Evolutionary conservation across 2,797 vertebrate genomes (phyloP).

Genomic region (Chloroceryle inda): DNA sequence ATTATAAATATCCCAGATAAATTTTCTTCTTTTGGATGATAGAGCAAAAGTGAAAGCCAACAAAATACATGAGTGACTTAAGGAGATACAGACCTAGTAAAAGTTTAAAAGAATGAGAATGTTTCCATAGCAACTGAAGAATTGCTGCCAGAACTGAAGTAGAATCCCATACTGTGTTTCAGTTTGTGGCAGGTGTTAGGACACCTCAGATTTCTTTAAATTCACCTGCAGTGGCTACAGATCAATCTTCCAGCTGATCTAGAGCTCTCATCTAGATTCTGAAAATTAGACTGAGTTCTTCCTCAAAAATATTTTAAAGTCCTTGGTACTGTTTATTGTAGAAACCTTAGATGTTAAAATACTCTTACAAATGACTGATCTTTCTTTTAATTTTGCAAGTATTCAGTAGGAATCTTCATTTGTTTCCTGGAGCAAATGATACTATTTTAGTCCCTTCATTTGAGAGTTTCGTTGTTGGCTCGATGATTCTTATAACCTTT

Average conservation of each 20-base stretch:
- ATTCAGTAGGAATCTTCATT: background rate
- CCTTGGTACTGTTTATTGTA: background rate
- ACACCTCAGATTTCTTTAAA: background rate
- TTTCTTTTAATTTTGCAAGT: background rate
- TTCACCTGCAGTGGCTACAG: conserved; percentile 7
- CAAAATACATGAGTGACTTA: background rate
- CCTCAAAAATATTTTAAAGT: background rate
- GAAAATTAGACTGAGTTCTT: background rate
- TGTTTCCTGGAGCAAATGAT: background rate
- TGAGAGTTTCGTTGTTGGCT: background rate
- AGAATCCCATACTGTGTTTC: background rate
- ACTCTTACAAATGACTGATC: conserved; percentile 8
- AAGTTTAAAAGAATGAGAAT: background rate
- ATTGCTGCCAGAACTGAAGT: background rate
- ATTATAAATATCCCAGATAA: background rate
- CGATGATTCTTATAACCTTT: background rate
- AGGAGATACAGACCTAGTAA: background rate
- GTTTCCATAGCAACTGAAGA: conserved; percentile 41
- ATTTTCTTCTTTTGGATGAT: background rate
- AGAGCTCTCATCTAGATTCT: background rate
- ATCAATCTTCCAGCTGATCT: background rate
- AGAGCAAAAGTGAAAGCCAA: background rate
- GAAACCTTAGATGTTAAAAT: background rate
- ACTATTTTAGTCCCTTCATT: conserved; percentile 3
- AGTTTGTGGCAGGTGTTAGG: background rate